Conservation (phyloP, 2,113 vertebrate species). For the Collichthys lucidus region DNA sequence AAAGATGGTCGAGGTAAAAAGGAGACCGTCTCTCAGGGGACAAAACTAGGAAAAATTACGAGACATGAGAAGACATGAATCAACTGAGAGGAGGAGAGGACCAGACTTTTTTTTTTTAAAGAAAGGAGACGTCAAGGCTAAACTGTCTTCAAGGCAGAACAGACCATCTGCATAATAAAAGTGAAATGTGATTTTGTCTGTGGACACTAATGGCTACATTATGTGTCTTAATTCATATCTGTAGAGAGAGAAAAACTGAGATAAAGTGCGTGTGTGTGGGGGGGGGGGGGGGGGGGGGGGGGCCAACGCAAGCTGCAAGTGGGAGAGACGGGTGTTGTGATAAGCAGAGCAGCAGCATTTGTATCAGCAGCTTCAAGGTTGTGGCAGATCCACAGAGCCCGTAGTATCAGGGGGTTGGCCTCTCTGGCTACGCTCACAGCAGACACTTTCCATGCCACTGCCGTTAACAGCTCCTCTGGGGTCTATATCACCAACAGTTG, state of each 20-base stretch:
- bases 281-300: too few species aligned
- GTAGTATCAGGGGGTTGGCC: conserved; percentile 61
- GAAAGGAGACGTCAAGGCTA: conserved; percentile 7
- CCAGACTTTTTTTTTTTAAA: conserved; percentile 10
- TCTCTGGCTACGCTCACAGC: conserved; percentile 64
- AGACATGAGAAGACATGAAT: conserved; percentile 18
- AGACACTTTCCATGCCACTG: conserved; percentile 74
- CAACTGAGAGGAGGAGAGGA: background rate
- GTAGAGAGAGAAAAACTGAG: conserved; percentile 1
- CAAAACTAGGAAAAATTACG: background rate
- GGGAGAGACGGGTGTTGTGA: conserved; percentile 20
- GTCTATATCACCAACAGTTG: conserved; percentile 78
- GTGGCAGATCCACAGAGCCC: conserved; percentile 52
- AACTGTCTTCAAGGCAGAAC: conserved; percentile 15
- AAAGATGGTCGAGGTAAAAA: background rate
- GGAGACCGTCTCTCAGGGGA: background rate
- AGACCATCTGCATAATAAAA: conserved; percentile 38
- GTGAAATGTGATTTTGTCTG: conserved; percentile 25
- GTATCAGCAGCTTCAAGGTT: conserved; percentile 56
- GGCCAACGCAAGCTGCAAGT: background rate
- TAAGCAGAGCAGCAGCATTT: conserved; percentile 30
- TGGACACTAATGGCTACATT: conserved; percentile 5
- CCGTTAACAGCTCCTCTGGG: conserved; percentile 79
- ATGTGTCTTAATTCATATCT: conserved; percentile 32
- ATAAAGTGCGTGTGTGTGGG: conserved; percentile 5